phyloP scores from a whole-genome alignment of 2,113 vertebrate genomes.

The Atractosteus spatula region DNA sequence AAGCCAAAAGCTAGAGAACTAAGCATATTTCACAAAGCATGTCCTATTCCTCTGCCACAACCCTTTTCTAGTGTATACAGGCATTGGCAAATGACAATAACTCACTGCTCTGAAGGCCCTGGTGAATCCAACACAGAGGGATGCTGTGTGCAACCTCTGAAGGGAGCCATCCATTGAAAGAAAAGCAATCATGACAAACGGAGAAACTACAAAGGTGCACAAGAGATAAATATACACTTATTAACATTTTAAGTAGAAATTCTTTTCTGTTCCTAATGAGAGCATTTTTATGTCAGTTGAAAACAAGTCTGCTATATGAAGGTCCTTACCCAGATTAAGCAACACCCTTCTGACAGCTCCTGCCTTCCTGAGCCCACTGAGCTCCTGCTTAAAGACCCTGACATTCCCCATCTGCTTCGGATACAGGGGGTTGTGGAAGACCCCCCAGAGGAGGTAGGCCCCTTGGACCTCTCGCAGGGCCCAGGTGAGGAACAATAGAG shows the following conservation, averaged over 20 bases:
- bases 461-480: conserved; percentile 86
- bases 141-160: conserved; percentile 71
- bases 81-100: background rate
- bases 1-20: too few species aligned
- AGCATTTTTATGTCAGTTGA: too few species aligned
- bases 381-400: conserved; percentile 79
- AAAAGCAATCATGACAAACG: conserved; percentile 90
- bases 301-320: too few species aligned
- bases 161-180: conserved; percentile 85
- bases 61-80: too few species aligned
- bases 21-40: too few species aligned
- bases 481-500: conserved; percentile 74
- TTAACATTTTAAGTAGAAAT: too few species aligned
- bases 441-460: conserved; percentile 81
- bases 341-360: conserved; percentile 82
- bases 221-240: background rate
- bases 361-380: conserved; percentile 72
- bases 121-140: conserved; percentile 86
- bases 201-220: conserved; percentile 79
- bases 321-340: conserved; percentile 81
- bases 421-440: conserved; percentile 89
- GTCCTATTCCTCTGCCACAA: too few species aligned
- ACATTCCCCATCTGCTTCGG: conserved; percentile 80
- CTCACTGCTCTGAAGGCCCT: conserved; percentile 93
- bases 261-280: too few species aligned